Conservation (phyloP, 2,113 vertebrate species). For the Platysteira castanea region DNA sequence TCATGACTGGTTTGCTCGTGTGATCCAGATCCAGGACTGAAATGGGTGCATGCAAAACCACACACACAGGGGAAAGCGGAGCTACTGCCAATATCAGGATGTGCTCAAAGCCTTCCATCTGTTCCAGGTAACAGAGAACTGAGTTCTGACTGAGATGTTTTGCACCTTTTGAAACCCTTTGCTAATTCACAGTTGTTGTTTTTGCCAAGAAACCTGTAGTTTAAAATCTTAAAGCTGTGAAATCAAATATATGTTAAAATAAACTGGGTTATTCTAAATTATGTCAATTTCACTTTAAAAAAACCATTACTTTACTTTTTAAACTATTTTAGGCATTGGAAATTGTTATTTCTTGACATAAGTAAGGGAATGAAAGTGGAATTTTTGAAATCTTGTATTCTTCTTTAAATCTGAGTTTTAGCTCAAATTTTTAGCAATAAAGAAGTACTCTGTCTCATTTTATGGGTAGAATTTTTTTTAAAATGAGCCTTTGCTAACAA, state of each 20-base stretch:
- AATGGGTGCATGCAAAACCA: background rate
- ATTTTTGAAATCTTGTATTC: background rate
- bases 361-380: background rate
- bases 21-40: background rate
- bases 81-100: background rate
- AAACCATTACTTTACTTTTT: background rate
- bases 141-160: background rate
- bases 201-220: background rate
- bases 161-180: background rate
- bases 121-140: background rate
- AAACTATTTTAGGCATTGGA: background rate
- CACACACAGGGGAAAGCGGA: rapidly evolving
- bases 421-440: no score
- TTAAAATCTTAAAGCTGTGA: background rate
- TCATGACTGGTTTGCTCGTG: rapidly evolving
- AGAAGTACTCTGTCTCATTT: no score
- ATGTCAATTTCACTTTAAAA: background rate
- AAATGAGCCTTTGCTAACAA: no score
- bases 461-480: no score
- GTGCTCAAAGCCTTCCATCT: background rate
- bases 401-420: background rate
- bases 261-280: background rate
- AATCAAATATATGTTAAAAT: background rate
- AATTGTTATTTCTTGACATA: background rate
- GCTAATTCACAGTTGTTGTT: background rate